Conservation (phyloP, 2,888 invertebrate genomes). For the Kuschelorhynchus macadamiae region DNA sequence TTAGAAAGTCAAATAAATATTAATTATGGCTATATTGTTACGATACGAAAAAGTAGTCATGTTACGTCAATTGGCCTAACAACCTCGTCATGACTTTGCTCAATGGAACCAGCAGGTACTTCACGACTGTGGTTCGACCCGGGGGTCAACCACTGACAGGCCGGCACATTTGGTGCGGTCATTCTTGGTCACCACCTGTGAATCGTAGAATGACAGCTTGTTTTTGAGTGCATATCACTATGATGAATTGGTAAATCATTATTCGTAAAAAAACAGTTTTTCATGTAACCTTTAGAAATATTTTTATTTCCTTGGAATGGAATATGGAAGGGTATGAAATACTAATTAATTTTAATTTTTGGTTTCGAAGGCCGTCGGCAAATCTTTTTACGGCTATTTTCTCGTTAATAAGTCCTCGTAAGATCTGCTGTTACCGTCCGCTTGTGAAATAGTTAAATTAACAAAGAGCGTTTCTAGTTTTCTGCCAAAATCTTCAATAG, state of each 20-base stretch:
- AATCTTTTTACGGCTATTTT: background rate
- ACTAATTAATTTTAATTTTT: background rate
- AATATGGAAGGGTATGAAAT: background rate
- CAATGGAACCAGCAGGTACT: constrained; percentile 56
- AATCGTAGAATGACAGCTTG: constrained; percentile 31
- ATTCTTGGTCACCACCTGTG: constrained; percentile 37
- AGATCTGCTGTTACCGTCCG: too few relatives aligned
- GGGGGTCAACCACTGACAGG: constrained; percentile 51
- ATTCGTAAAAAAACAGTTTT: background rate
- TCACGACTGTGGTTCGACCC: constrained; percentile 54
- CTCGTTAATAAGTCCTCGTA: too few relatives aligned
- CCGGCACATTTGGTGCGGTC: constrained; percentile 45
- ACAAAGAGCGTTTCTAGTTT: too few relatives aligned
- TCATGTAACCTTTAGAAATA: background rate
- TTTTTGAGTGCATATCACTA: constrained; percentile 6
- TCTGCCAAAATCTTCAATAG: too few relatives aligned
- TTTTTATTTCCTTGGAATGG: background rate
- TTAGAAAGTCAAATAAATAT: background rate
- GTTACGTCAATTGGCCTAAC: constrained; percentile 56
- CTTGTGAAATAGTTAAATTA: too few relatives aligned
- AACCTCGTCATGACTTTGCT: constrained; percentile 60
- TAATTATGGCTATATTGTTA: constrained; percentile 13
- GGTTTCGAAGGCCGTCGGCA: too few relatives aligned
- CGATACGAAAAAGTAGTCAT: constrained; percentile 51
- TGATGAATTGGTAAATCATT: constrained; percentile 12